These are phyloP conservation scores for Urocolius indicus DNA, from an alignment of 2,113 vertebrate species.

Conservation along the genomic window DNA sequence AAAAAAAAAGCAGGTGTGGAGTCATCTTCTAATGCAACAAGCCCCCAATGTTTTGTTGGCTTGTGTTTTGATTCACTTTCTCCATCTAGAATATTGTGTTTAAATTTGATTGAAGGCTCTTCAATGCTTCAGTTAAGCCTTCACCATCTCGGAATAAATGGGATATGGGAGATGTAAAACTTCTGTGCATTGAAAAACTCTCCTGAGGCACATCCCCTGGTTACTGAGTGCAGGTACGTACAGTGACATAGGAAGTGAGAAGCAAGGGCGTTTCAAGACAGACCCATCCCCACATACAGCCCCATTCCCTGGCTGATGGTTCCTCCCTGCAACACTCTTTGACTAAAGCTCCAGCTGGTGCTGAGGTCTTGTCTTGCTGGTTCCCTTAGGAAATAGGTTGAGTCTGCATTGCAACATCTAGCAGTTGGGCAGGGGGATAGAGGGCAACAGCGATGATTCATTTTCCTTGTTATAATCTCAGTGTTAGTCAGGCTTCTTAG, in stretches of 20 bases:
- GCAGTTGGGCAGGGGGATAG: background rate
- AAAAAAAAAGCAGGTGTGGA: background rate
- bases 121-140: background rate
- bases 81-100: background rate
- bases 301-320: background rate
- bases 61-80: background rate
- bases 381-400: background rate
- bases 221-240: background rate
- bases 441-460: background rate
- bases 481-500: background rate
- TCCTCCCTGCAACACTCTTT: background rate
- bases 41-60: accelerated
- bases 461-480: background rate
- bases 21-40: background rate
- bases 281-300: accelerated
- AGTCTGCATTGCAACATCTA: background rate
- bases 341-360: background rate
- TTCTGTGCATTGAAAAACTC: background rate
- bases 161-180: background rate
- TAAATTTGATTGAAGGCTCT: background rate
- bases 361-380: background rate
- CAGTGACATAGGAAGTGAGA: background rate
- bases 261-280: background rate
- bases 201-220: background rate
- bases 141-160: accelerated